phyloP scores from a whole-genome alignment of 2,113 vertebrate genomes.

The Eira barbara region DNA sequence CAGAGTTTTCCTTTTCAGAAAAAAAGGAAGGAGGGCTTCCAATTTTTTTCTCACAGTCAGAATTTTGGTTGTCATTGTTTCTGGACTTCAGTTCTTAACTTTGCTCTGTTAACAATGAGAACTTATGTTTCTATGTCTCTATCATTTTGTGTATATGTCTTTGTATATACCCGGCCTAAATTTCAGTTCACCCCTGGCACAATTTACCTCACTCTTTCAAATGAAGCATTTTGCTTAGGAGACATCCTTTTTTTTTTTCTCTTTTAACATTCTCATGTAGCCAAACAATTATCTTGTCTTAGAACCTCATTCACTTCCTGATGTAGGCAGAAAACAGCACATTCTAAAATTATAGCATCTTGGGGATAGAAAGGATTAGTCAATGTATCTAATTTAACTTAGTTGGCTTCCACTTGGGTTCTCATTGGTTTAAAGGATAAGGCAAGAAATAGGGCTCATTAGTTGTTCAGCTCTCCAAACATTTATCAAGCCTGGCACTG shows the following conservation, averaged over 20 bases:
- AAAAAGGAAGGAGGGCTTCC: background rate
- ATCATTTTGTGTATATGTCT: background rate
- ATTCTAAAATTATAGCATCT: background rate
- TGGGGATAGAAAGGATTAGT: background rate
- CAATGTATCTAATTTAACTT: constrained; percentile 7
- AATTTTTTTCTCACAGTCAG: background rate
- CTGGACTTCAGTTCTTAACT: background rate
- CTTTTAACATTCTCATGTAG: background rate
- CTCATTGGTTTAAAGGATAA: background rate
- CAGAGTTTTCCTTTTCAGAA: background rate
- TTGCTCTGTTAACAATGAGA: background rate
- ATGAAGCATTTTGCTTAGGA: background rate
- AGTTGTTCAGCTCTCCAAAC: background rate
- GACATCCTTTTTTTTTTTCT: background rate
- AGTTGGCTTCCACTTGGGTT: background rate
- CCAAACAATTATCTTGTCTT: constrained; percentile 21
- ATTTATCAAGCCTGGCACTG: background rate
- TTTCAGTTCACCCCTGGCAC: background rate
- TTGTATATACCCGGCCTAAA: background rate
- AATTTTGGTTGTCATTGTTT: background rate
- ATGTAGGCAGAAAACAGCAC: background rate
- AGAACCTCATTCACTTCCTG: background rate
- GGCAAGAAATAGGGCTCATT: background rate
- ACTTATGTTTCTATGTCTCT: background rate
- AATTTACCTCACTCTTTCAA: background rate